Evolutionary conservation across 2,888 invertebrate genomes (phyloP).

Genomic region (Tinea pellionella): DNA sequence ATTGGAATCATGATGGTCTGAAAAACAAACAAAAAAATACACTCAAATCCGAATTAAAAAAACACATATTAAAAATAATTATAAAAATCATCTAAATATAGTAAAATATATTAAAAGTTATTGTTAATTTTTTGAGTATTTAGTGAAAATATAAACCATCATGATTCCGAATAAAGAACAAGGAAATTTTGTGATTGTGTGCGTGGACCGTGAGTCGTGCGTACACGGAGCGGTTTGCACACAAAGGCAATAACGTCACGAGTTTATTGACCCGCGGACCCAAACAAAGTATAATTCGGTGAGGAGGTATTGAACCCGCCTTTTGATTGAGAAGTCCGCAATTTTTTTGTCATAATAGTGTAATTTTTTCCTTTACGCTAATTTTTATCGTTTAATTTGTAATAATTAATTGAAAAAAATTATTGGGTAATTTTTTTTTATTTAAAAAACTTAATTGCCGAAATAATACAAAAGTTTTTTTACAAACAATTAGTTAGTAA

Average conservation of each 20-base stretch:
- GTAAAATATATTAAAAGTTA: no score
- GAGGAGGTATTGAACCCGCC: conserved; percentile 66
- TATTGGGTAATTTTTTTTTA: neutral
- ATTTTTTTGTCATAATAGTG: neutral
- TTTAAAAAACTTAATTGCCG: neutral
- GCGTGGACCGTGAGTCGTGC: conserved; percentile 37
- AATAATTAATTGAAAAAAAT: neutral
- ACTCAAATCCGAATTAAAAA: conserved; percentile 31
- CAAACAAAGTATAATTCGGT: conserved; percentile 69
- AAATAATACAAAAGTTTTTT: neutral
- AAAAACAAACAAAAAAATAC: conserved; percentile 20
- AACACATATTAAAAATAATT: conserved; percentile 7
- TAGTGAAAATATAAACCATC: conserved; percentile 32
- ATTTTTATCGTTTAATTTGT: neutral
- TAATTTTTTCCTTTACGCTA: neutral
- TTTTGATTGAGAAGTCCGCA: conserved; percentile 44
- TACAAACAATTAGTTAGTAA: no score
- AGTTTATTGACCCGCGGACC: conserved; percentile 62
- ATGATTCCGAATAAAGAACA: conserved; percentile 29
- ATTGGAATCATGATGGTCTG: conserved; percentile 25
- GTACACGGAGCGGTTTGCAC: conserved; percentile 43
- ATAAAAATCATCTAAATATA: neutral
- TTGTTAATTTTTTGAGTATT: neutral
- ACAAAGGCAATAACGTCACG: conserved; percentile 49
- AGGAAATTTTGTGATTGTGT: conserved; percentile 32